Evolutionary conservation across 2,797 vertebrate species (phyloP).

Genomic region (Crypturellus tataupa): DNA sequence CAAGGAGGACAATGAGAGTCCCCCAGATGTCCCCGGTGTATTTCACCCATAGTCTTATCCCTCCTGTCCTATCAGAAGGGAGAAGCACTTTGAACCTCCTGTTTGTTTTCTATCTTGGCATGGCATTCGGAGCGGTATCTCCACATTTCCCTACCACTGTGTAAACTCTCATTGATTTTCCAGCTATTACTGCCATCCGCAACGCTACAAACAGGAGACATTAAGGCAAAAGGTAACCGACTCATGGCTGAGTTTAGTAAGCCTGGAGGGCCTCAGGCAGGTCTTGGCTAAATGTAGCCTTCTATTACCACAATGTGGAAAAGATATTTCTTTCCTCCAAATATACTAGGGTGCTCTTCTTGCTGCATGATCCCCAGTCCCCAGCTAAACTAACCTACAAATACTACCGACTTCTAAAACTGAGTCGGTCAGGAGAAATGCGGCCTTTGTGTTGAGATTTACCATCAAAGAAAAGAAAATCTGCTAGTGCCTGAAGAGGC

Average conservation of each 20-base stretch:
- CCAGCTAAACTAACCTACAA: slow-evolving; percentile 19
- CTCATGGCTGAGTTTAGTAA: background rate
- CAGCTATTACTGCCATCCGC: background rate
- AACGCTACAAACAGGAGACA: background rate
- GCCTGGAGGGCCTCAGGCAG: background rate
- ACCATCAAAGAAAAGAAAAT: background rate
- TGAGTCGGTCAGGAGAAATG: background rate
- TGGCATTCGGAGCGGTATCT: background rate
- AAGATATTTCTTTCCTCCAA: background rate
- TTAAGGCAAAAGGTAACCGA: background rate
- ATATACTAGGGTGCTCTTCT: background rate
- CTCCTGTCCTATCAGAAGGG: background rate
- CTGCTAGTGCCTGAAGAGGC: background rate
- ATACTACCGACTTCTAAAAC: slow-evolving; percentile 24
- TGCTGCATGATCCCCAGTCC: background rate
- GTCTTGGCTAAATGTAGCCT: background rate
- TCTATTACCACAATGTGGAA: background rate
- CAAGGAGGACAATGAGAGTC: background rate
- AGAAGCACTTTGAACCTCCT: accelerated
- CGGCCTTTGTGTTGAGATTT: background rate
- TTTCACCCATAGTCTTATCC: background rate
- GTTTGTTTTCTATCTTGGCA: background rate
- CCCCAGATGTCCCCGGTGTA: background rate
- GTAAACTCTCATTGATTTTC: background rate
- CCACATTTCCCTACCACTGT: background rate